phyloP scores from a whole-genome alignment of 2,797 vertebrate genomes.

The Etheostoma perlongum region DNA sequence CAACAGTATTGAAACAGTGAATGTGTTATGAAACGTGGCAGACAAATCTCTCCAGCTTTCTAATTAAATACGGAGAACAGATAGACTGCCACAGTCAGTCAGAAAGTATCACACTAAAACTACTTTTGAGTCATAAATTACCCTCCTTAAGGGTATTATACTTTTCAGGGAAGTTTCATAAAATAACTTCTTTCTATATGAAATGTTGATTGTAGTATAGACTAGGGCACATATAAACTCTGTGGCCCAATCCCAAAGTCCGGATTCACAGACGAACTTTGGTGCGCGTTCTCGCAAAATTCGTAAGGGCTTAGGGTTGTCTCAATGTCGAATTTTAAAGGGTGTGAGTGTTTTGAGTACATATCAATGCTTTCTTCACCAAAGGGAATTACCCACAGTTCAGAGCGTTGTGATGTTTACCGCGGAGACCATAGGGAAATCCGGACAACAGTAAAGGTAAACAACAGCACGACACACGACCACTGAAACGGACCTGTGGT shows the following conservation, averaged over 20 bases:
- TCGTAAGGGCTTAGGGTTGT: too few species aligned
- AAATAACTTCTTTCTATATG: background rate
- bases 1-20: background rate
- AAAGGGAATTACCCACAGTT: too few species aligned
- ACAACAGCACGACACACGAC: too few species aligned
- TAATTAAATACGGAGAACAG: constrained; percentile 12
- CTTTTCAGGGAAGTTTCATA: background rate
- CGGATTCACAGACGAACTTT: too few species aligned
- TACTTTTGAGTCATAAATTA: background rate
- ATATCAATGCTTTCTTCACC: too few species aligned
- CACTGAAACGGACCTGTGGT: too few species aligned
- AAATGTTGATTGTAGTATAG: background rate
- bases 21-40: constrained; percentile 14
- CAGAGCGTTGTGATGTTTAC: too few species aligned
- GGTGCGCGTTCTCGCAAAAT: too few species aligned
- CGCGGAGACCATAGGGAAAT: too few species aligned
- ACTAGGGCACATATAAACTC: background rate
- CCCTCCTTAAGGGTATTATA: background rate
- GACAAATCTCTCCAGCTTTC: constrained; percentile 1
- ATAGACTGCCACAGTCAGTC: background rate
- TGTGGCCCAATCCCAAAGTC: background rate
- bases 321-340: too few species aligned
- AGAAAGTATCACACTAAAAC: background rate
- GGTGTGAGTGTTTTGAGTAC: too few species aligned
- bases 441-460: too few species aligned